These are phyloP conservation scores for Raja brachyura DNA, from an alignment of 2,113 vertebrate species.

Conservation along the genomic window DNA sequence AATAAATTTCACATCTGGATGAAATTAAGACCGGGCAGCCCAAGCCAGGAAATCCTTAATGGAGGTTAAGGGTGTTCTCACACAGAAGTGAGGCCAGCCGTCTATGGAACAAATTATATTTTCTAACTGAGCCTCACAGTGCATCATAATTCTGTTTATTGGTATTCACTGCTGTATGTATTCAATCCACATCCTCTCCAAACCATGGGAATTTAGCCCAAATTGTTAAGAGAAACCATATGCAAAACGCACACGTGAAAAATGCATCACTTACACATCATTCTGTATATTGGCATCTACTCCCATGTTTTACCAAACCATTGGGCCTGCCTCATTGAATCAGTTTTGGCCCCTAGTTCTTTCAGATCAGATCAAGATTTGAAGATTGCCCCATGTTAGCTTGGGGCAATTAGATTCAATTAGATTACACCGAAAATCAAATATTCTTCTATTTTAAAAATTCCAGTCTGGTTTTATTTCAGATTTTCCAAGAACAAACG, in stretches of 20 bases:
- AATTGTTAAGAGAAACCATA: slow-evolving; percentile 16
- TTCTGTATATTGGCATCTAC: neutral
- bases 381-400: neutral
- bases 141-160: slow-evolving; percentile 12
- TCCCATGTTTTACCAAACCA: neutral
- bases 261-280: neutral
- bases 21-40: slow-evolving; percentile 15
- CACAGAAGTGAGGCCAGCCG: slow-evolving; percentile 19
- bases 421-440: neutral
- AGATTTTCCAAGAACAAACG: neutral
- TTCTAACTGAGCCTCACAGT: slow-evolving; percentile 30
- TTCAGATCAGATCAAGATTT: neutral
- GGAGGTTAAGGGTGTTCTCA: slow-evolving; percentile 21
- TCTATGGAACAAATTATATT: slow-evolving; percentile 19
- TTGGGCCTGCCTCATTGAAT: neutral
- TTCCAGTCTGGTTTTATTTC: neutral
- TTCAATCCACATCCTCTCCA: slow-evolving; percentile 26
- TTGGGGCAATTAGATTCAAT: neutral
- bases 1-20: slow-evolving; percentile 28
- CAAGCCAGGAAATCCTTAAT: slow-evolving; percentile 32
- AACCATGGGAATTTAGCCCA: neutral
- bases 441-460: neutral
- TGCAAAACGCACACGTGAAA: slow-evolving; percentile 18
- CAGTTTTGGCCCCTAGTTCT: neutral
- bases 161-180: neutral